Evolutionary conservation across 1,140 invertebrate species (phyloP), one percentile per base, ranked within the genome.

Genomic region (Drosophila trapezifrons): DNA sequence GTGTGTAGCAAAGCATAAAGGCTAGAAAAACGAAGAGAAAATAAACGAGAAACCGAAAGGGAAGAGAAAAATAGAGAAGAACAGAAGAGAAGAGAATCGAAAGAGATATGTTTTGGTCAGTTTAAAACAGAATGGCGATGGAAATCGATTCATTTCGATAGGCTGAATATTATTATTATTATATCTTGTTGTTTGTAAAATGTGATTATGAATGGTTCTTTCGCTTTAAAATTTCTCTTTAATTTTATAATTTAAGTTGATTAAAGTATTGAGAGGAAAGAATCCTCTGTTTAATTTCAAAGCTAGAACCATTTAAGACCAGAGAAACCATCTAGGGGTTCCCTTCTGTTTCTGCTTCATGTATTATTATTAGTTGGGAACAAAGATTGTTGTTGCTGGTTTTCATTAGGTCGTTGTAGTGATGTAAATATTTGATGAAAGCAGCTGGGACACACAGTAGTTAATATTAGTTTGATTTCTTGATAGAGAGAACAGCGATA

Each of bases 1-100:
- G 96, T 90, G 96, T 96, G 94, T 97, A 97, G 94, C 96, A 97
- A 93, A 97, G 94, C 96, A 97, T 97, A 94, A 97, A 97, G 93
- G 96, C 96, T 97, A 95, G 89, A 92, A 89, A 89, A 91, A 82
- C 80, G 63, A 87, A 87, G 77, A 90, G 81, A 90, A 78, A 90
- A 49, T 45, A 86, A 78, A 76, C 60, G 54, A 80, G 60, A 81
- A 75, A 89, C 80, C 77, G 76, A 90, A 65, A 65, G 59, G 43
- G 71, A 65, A 66, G 63, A 76, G 71, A 78, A 76, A 70, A 70
- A 91, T 76, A 90, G 84, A 89, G 76, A 84, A 90, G 51, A 76
- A 59, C 55, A 79, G 78, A 81, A 77, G 51, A 76, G 62, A 78
- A 89, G 77, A 89, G 81, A 84, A 84, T 89, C 85, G 77, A 84